Percentiles rank a stretch among this genome's conserved stretches.
Conservation (phyloP, 2,888 invertebrate genomes). For the Eilema caniola region DNA sequence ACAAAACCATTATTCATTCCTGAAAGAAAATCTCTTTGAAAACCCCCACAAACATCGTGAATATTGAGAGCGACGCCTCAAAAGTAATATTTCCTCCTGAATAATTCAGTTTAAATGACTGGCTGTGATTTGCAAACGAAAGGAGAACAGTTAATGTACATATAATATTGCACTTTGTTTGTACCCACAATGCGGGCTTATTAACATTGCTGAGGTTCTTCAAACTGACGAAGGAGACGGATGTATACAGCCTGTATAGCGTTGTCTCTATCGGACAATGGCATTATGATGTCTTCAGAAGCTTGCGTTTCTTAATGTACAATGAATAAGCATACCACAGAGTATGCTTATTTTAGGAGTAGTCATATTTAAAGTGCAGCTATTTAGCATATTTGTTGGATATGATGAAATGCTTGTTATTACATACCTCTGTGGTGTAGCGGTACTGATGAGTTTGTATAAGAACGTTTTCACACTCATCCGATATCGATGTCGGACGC, state of each 20-base stretch:
- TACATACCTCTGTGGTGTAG: no score
- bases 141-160: conserved; percentile 39
- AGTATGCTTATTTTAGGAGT: conserved; percentile 11
- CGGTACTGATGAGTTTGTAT: no score
- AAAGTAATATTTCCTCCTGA: conserved; percentile 58
- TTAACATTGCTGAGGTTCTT: conserved; percentile 31
- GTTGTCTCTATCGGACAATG: neutral
- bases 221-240: conserved; percentile 18
- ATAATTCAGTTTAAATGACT: conserved; percentile 62
- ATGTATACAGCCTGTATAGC: neutral
- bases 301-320: conserved; percentile 16
- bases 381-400: neutral
- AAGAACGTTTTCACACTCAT: no score
- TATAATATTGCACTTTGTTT: conserved; percentile 38
- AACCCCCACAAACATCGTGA: conserved; percentile 46
- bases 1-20: neutral
- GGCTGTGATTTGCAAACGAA: conserved; percentile 55
- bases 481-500: no score
- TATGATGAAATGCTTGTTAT: neutral
- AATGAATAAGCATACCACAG: no score
- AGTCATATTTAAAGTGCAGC: neutral
- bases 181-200: conserved; percentile 38
- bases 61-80: conserved; percentile 53
- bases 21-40: neutral
- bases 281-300: conserved; percentile 21